Evolutionary conservation across 2,888 invertebrate genomes (phyloP).

Genomic region (Thalpophila matura): DNA sequence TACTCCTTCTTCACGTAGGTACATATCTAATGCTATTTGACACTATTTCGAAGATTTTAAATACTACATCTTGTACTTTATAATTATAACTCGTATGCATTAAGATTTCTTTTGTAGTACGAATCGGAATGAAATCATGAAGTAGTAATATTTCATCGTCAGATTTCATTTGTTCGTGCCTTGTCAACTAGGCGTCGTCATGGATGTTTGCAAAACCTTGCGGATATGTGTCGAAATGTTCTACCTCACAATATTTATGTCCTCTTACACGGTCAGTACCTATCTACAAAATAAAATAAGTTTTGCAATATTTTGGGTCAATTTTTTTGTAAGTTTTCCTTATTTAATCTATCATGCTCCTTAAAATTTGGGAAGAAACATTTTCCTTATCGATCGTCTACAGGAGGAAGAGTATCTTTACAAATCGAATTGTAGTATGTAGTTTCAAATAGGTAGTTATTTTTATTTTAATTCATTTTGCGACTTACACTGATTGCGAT

Average conservation of each 20-base stretch:
- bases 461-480: too few species aligned
- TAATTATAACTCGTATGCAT: conserved; percentile 2
- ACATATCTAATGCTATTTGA: too few species aligned
- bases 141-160: conserved; percentile 33
- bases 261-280: conserved; percentile 6
- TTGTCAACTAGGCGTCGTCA: conserved; percentile 27
- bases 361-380: background rate
- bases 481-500: too few species aligned
- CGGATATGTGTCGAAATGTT: conserved; percentile 7
- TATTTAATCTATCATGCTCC: background rate
- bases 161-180: conserved; percentile 13
- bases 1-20: too few species aligned
- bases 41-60: too few species aligned
- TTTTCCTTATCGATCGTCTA: background rate
- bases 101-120: background rate
- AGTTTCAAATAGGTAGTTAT: background rate
- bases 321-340: background rate
- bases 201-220: conserved; percentile 25
- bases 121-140: conserved; percentile 31
- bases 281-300: too few species aligned
- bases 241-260: conserved; percentile 14
- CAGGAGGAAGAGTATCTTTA: background rate
- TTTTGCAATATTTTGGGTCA: too few species aligned
- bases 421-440: background rate
- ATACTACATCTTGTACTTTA: background rate